phyloP scores from a whole-genome alignment of 1,140 invertebrate genomes.

The Venturia canescens region DNA sequence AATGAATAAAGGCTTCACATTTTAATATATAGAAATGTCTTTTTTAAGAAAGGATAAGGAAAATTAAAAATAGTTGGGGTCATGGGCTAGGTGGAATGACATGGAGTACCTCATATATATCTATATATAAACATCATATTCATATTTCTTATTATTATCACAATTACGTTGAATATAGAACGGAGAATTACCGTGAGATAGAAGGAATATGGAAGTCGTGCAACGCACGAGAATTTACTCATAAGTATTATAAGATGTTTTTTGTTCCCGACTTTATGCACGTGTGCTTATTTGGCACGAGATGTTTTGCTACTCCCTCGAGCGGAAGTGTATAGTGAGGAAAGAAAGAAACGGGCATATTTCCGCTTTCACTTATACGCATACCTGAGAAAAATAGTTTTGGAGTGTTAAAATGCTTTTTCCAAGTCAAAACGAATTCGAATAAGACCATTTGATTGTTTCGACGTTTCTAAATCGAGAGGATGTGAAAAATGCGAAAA shows the following conservation, averaged over 20 bases:
- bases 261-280: background rate
- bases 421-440: background rate
- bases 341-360: background rate
- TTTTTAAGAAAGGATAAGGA: no score
- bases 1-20: no score
- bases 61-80: no score
- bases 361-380: constrained; percentile 4
- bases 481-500: no score
- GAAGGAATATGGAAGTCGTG: background rate
- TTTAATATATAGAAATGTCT: no score
- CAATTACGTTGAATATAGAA: constrained; percentile 17
- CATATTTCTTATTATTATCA: constrained; percentile 7
- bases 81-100: no score
- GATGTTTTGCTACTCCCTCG: background rate
- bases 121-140: constrained; percentile 29
- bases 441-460: no score
- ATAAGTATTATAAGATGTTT: constrained; percentile 7
- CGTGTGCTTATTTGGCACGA: background rate
- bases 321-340: constrained; percentile 30
- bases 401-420: background rate
- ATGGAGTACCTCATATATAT: no score
- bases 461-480: no score
- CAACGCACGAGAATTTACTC: background rate
- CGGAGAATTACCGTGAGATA: background rate
- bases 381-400: background rate